Conservation (phyloP, 2,113 vertebrate genomes). For the Bubo scandiacus region DNA sequence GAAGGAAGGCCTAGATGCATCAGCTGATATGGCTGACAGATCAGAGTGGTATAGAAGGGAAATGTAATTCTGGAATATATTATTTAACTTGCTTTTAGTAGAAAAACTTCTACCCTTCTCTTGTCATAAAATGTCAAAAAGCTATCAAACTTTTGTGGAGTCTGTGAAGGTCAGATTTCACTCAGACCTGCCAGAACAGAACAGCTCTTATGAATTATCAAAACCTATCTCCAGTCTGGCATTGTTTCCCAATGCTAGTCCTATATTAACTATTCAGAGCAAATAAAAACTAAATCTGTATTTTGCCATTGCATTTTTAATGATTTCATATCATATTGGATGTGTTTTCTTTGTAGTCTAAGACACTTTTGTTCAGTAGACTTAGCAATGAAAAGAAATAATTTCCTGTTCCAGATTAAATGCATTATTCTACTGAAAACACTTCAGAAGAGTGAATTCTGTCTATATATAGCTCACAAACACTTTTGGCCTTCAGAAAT, state of each 20-base stretch:
- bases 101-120: background rate
- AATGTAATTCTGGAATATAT: background rate
- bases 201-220: background rate
- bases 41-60: background rate
- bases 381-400: background rate
- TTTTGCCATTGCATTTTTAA: background rate
- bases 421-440: background rate
- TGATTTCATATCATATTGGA: background rate
- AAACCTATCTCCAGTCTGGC: background rate
- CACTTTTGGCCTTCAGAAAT: background rate
- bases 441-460: background rate
- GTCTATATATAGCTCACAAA: background rate
- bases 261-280: background rate
- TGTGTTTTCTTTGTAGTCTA: background rate
- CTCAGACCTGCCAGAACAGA: background rate
- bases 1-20: background rate
- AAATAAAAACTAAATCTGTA: background rate
- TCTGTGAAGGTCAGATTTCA: background rate
- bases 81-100: background rate
- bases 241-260: background rate
- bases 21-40: background rate
- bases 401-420: background rate
- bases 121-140: background rate
- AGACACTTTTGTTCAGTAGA: background rate
- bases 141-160: background rate